Conservation (phyloP, 2,113 vertebrate genomes). For the Mastomys coucha region DNA sequence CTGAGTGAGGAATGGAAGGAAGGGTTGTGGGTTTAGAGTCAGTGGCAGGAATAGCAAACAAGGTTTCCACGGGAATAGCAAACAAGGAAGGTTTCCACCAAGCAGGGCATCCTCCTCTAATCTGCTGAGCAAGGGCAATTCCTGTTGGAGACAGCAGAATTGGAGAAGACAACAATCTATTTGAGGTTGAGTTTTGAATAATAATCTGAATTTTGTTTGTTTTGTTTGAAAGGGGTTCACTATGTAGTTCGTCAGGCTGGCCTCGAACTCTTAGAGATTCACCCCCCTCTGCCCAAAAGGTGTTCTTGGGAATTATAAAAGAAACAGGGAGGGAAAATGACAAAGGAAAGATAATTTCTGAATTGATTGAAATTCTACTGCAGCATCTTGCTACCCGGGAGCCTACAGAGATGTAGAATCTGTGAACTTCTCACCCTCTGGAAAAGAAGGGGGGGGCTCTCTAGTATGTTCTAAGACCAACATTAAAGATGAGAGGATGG, state of each 20-base stretch:
- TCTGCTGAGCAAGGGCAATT: background rate
- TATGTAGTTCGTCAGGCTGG: rapidly evolving
- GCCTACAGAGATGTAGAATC: background rate
- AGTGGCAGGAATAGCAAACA: background rate
- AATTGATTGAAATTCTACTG: background rate
- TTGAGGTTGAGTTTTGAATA: background rate
- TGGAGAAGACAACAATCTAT: background rate
- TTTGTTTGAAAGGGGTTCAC: background rate
- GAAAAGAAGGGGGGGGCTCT: background rate
- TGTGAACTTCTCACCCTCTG: background rate
- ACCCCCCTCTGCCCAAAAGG: background rate
- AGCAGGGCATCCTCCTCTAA: background rate
- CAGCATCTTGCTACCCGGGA: background rate
- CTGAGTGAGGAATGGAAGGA: background rate
- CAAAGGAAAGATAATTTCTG: background rate
- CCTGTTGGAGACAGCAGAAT: background rate
- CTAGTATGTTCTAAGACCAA: background rate
- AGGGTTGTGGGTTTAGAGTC: background rate
- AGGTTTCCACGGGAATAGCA: background rate
- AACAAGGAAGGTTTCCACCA: background rate
- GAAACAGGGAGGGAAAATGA: background rate
- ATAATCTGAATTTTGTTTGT: background rate
- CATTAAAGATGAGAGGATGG: background rate
- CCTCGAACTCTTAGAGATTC: background rate
- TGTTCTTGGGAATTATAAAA: background rate